Evolutionary conservation across 2,888 invertebrate genomes (phyloP), one percentile per base, ranked within the genome.

Genomic region (Parapristionchus giblindavisi): DNA sequence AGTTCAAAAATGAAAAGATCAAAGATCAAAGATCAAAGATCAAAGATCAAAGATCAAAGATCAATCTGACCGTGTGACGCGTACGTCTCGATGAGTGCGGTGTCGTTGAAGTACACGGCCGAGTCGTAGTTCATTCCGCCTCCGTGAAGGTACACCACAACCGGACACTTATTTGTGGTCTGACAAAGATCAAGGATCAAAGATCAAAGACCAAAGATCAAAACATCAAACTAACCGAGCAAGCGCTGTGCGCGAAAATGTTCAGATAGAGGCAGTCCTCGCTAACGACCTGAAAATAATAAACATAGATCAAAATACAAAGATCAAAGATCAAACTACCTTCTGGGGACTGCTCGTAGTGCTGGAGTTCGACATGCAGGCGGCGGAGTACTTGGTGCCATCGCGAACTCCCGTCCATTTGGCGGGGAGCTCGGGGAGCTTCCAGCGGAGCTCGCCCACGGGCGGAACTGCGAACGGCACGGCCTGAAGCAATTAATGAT

Each of bases 81-180:
- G 58, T 24, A 72, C 1, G 38, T 58, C 1, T 60, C 58, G 11
- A 40, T 29, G 17, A 72, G 56, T 32, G 43, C 48, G 17, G 72
- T 51, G 24, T 72, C 72, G 38, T 72, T 72, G 72, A 72, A 72
- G 14, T 60, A 60, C 6, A 48, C 48, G 29, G 72, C 72, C 6
- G 72, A 72, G 24, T 72, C 72, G 56, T 58, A 72, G 43, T 38
- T 60, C 58, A 72, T 72, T 72, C 48, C 72, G n/a, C 72, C 72
- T 24, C 72, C 72, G 60, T 72, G 72, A 24, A 24, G 32, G 32
- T 72, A 72, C 3, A 72, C 60, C 5, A 72, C n/a, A 17, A 72
- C 32, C 8, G 72, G 72, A 72, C 72, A 72, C 34, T 56, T 56
- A 6, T 56, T 72, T 1, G 24, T 21, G 0, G 40, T 11, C 60